Evolutionary conservation across 2,888 invertebrate genomes (phyloP), one percentile per base, ranked within the genome.

Genomic region (Drosophila mayaguana): DNA sequence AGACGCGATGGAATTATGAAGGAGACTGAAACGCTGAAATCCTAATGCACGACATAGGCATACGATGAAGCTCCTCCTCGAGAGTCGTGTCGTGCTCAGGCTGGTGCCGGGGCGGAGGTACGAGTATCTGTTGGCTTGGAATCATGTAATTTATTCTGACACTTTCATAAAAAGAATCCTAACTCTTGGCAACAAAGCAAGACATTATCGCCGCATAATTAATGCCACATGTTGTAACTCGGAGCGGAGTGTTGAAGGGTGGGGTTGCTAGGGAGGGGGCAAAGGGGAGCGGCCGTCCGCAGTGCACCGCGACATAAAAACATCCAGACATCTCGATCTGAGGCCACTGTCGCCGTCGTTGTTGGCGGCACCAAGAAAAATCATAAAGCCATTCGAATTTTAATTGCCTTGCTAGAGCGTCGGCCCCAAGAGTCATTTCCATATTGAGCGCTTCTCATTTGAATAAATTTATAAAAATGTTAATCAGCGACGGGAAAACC

Each of bases 141-240:
- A 83, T 80, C 88, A 84, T 87, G 78, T 87, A 89, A 90, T 90
- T 78, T 87, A 90, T 89, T 89, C 81, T 80, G 87, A 80, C 90
- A 88, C 90, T 87, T 90, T 89, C 84, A 90, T 88, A 87, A 88
- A 90, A 88, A 69, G 75, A 68, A 72, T 72, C 79, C 75, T 63
- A 59, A 85, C 67, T 76, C 81, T 80, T 63, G 73, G 73, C 73
- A 81, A 80, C 86, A 83, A 80, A 89, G 80, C 79, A 85, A 83
- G 85, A 85, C 86, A 89, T 90, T 90, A 81, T 85, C 90, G 83
- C 83, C 76, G 83, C 86, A 84, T 86, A 90, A 90, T 89, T 90
- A 90, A 83, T 88, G 83, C 72, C 88, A 82, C 86, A 86, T 90
- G 90, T 89, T 89, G 81, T 80, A 77, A 74, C 76, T 80, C 69